Evolutionary conservation across 1,140 invertebrate species (phyloP).

Genomic region (Zophobas atratus): DNA sequence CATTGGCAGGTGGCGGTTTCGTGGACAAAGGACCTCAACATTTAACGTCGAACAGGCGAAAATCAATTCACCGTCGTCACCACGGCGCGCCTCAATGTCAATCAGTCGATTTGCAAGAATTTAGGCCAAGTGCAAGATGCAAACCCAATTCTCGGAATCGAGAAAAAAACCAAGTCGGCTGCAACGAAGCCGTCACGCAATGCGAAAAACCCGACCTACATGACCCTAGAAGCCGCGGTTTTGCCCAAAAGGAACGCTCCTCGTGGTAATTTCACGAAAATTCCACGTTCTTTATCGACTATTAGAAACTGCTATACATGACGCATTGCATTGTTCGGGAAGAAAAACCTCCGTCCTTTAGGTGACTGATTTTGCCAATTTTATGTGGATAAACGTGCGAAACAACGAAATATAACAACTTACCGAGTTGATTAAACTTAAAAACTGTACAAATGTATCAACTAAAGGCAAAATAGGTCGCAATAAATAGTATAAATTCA

Average conservation of each 20-base stretch:
- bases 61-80: background rate
- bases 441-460: slow-evolving; percentile 23
- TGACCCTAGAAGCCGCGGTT: background rate
- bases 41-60: background rate
- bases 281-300: slow-evolving; percentile 30
- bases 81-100: slow-evolving; percentile 10
- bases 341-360: slow-evolving; percentile 41
- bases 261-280: background rate
- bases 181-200: background rate
- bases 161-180: background rate
- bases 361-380: slow-evolving; percentile 20
- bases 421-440: slow-evolving; percentile 15
- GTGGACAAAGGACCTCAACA: slow-evolving; percentile 33
- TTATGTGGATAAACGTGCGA: background rate
- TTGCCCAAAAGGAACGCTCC: too few relatives aligned
- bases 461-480: background rate
- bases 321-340: slow-evolving; percentile 45
- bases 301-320: slow-evolving; percentile 40
- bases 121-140: slow-evolving; percentile 21
- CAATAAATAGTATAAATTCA: slow-evolving; percentile 37
- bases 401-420: slow-evolving; percentile 3
- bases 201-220: background rate
- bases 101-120: background rate
- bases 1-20: slow-evolving; percentile 21
- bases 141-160: slow-evolving; percentile 6